Base-by-base conservation (phyloP, 2,797 vertebrate species). In the Sebastes diploproa region DNA sequence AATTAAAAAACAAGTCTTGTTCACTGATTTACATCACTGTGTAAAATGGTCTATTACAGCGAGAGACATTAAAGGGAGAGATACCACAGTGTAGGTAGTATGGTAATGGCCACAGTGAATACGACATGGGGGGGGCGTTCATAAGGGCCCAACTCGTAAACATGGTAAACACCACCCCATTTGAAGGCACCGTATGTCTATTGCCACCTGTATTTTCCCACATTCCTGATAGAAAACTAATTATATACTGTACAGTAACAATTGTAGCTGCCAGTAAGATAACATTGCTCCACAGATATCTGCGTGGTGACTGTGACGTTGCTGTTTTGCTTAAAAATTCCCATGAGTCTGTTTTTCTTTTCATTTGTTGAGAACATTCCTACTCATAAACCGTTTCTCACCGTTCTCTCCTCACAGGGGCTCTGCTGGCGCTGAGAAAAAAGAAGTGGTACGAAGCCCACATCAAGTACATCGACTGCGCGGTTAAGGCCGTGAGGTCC, bases 361-460 rank as follows among this genome's bases (percentile, higher is more conserved):
- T 56, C 10, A 56, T 2, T 18, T 32, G 34, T 46, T 23, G 7
- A 46, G 25, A 2, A 11, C 22, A 18, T 18, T 32, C 5, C 6
- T n/a, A 7, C n/a, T 61, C 38, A 11, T 56, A 1, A 0, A 8
- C 36, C 11, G 8, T 60, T 0, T 75, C 5, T 59, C 25, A 5
- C 6, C 2, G 0, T 81, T 55, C 8, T 64, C 5, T 84, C 18
- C 27, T 23, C 6, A 6, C 63, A 90, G 88, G 3, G 18, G 75
- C 66, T 85, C 72, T 90, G 61, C 75, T 79, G 78, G 80, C 50
- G 0, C 72, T 85, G 29, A 85, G 50, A 63, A 86, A 75, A 38
- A 88, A 81, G 77, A 77, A 72, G 61, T 59, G 27, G n/a, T 73
- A 38, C 4, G 63, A 81, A 42, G 79, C 81, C 29, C 62, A 75